Base-by-base conservation (phyloP, 2,888 invertebrate species). In the Chrysolina americana region DNA sequence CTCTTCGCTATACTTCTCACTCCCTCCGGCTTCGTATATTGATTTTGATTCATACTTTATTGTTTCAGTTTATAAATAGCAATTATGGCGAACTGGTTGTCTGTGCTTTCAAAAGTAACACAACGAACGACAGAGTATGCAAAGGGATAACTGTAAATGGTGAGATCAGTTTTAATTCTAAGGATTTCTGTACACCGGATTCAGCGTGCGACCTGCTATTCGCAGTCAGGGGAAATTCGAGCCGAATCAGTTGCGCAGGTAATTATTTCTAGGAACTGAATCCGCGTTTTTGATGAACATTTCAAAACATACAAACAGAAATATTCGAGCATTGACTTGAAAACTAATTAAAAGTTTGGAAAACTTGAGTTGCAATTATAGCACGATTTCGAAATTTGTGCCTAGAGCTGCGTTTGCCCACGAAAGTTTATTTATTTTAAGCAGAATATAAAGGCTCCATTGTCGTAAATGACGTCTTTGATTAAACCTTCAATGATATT, bases 171-270 rank as follows among this genome's bases (percentile, higher is more conserved):
- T 91, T 92, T 82, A 90, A 90, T 82, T 83, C 91, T 56, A 89
- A 89, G 9, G 89, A 89, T 69, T 89, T 90, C 81, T 92, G 92
- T 78, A 86, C 86, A 15, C 89, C 90, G 69, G 82, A 82, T 63
- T 81, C 81, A 47, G 75, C 75, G 50, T 86, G 86, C 79, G 83
- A 78, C 15, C 88, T 90, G 8, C 89, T 89, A 81, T 91, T 92
- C 81, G 87, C 88, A 65, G 89, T 91, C 3, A 87, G 88, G 11
- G 89, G 90, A n/a, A 85, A 88, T 19, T 87, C 89, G 11, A 88
- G 91, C 4, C 85, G 86, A 47, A 91, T 90, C 78, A 88, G 89
- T 80, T 93, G 93, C 84, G 89, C 91, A 86, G 91, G 93, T 93
- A 89, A 69, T 28, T 23, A 66, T 66, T 23, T n/a, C 8, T 9